Conservation (phyloP, 2,888 invertebrate genomes). For the Eilema sororculum region DNA sequence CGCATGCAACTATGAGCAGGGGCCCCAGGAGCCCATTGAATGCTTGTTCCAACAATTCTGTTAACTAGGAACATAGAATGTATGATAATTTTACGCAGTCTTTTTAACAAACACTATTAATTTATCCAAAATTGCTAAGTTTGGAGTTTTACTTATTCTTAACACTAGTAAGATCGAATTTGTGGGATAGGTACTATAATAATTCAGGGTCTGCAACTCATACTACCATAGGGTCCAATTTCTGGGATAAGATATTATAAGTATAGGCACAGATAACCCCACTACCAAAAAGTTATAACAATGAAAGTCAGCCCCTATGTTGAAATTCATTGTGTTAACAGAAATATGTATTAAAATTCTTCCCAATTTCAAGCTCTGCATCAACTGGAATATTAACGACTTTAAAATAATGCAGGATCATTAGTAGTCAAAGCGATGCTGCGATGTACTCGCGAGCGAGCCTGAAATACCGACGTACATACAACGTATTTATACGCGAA, state of each 20-base stretch:
- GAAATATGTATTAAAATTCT: neutral
- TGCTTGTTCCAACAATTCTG: neutral
- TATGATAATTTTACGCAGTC: neutral
- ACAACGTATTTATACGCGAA: neutral
- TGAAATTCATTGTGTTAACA: neutral
- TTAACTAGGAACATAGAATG: neutral
- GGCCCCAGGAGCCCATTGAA: neutral
- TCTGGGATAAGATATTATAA: too few relatives aligned
- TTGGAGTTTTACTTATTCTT: too few relatives aligned
- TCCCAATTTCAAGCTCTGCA: neutral
- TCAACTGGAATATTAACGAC: constrained; percentile 10
- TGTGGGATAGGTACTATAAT: too few relatives aligned
- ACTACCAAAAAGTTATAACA: too few relatives aligned
- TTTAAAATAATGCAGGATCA: constrained; percentile 19
- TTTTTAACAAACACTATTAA: neutral
- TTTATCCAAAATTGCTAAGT: too few relatives aligned
- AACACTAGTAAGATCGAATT: too few relatives aligned
- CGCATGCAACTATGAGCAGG: neutral
- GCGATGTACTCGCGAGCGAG: neutral
- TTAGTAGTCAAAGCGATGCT: constrained; percentile 15
- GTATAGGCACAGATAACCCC: too few relatives aligned
- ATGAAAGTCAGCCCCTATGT: too few relatives aligned
- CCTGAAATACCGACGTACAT: neutral
- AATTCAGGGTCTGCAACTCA: too few relatives aligned
- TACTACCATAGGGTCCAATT: too few relatives aligned